A percentile compares a stretch with the other conserved stretches of the same genome.
These are phyloP conservation scores for Teleiodes luculella DNA, from an alignment of 2,888 invertebrate species.

Conservation along the genomic window DNA sequence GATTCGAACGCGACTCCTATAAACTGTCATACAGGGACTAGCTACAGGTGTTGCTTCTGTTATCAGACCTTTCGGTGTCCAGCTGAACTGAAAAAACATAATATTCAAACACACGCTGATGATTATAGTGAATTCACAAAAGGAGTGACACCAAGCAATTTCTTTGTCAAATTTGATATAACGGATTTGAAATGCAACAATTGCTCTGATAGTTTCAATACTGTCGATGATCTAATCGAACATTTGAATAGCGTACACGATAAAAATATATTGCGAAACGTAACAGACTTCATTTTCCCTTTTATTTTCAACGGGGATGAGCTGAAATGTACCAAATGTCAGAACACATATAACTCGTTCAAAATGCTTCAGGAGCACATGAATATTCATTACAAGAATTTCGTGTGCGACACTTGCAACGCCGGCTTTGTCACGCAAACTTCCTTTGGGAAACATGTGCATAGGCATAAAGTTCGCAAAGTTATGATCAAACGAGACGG, in stretches of 20 bases:
- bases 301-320: constrained; percentile 40
- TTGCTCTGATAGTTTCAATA: constrained; percentile 11
- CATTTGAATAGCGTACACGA: constrained; percentile 27
- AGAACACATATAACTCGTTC: constrained; percentile 29
- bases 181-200: constrained; percentile 26
- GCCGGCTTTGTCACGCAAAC: constrained; percentile 28
- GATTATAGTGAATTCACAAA: constrained; percentile 34
- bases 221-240: constrained; percentile 10
- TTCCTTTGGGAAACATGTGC: constrained; percentile 10
- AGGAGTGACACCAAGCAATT: constrained; percentile 17
- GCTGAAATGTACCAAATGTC: constrained; percentile 30
- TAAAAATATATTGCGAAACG: constrained; percentile 30
- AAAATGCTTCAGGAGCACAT: constrained; percentile 43
- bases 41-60: constrained; percentile 9
- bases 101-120: constrained; percentile 32
- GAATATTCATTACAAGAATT: constrained; percentile 47
- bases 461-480: constrained; percentile 25
- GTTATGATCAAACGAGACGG: neutral
- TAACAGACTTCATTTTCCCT: constrained; percentile 42
- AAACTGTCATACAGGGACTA: neutral
- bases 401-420: constrained; percentile 41
- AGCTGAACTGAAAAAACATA: constrained; percentile 6
- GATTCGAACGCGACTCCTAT: constrained; percentile 13
- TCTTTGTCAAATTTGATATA: constrained; percentile 47
- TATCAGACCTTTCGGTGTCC: neutral